Conservation (phyloP, 2,888 invertebrate species). For the Sphaeridia pumilis region DNA sequence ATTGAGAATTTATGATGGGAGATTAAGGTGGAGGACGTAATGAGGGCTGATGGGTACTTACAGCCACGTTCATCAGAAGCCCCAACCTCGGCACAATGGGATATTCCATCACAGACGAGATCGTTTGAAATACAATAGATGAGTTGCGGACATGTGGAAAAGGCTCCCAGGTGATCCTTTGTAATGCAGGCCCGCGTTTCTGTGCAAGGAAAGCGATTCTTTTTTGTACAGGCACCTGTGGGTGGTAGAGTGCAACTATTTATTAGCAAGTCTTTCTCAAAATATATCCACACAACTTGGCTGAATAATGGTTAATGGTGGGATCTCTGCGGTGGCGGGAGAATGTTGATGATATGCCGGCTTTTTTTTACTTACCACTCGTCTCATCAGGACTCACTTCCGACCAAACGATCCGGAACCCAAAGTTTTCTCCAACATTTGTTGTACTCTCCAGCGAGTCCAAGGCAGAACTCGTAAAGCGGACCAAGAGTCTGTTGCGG, state of each 20-base stretch:
- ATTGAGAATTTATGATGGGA: neutral
- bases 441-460: slow-evolving; percentile 13
- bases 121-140: slow-evolving; percentile 40
- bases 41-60: slow-evolving; percentile 22
- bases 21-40: neutral
- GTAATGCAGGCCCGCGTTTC: slow-evolving; percentile 36
- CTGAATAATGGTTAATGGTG: neutral
- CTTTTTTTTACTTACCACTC: slow-evolving; percentile 24
- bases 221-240: slow-evolving; percentile 36
- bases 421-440: slow-evolving; percentile 19
- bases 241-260: slow-evolving; percentile 4
- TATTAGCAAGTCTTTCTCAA: too few species aligned
- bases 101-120: slow-evolving; percentile 40
- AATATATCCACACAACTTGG: neutral
- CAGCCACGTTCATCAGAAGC: slow-evolving; percentile 40
- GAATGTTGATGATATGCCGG: neutral
- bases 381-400: slow-evolving; percentile 36
- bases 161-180: slow-evolving; percentile 31
- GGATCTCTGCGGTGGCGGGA: neutral
- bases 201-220: slow-evolving; percentile 38
- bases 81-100: slow-evolving; percentile 42
- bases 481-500: slow-evolving; percentile 38
- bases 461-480: neutral
- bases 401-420: slow-evolving; percentile 34
- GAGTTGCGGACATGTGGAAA: slow-evolving; percentile 31